Conservation (phyloP, 1,140 invertebrate species). For the Lamellibrachia luymesi region DNA sequence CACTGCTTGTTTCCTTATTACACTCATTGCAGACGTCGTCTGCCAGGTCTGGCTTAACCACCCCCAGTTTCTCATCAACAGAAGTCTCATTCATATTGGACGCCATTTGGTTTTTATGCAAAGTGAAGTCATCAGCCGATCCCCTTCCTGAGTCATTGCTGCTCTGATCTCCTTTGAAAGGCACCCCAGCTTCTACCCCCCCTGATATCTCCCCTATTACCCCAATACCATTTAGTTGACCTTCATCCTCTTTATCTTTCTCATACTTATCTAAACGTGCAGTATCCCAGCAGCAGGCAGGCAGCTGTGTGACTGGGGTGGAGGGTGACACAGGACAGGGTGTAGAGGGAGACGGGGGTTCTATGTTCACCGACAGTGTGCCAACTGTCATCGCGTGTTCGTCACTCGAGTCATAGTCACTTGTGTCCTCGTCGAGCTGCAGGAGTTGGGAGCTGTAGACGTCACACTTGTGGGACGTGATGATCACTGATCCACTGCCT, state of each 20-base stretch:
- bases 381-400: not conserved
- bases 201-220: not conserved
- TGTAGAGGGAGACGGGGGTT: not conserved
- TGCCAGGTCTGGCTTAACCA: not conserved
- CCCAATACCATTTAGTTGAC: not conserved
- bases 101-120: not conserved
- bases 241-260: not conserved
- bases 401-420: conserved; percentile 48
- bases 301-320: not conserved
- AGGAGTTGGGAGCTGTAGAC: conserved; percentile 35
- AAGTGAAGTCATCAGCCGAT: not conserved
- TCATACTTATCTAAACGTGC: not conserved
- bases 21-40: not conserved
- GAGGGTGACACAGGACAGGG: not conserved
- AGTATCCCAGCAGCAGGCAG: not conserved
- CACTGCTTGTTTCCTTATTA: not conserved
- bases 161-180: not conserved
- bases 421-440: conserved; percentile 40
- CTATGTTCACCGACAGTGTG: not conserved
- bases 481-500: conserved; percentile 18
- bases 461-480: conserved; percentile 44
- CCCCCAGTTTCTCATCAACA: not conserved
- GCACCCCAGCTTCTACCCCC: not conserved
- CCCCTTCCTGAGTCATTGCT: conserved; percentile 15
- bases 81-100: not conserved